Conservation (phyloP, 2,888 invertebrate species). For the Sabatieria punctata region DNA sequence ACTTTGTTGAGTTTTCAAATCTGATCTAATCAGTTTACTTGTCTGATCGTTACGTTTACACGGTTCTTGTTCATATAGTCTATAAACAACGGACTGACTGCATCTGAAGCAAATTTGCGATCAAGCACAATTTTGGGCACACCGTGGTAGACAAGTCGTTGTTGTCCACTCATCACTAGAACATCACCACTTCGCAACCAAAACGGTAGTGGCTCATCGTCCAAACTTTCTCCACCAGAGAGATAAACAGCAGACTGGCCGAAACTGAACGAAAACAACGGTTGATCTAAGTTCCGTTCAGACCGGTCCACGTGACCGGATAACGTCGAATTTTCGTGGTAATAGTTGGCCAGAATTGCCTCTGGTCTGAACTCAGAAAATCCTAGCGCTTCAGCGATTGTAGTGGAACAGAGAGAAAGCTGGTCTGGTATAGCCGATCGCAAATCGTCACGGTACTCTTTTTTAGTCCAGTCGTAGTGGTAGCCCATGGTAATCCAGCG, state of each 20-base stretch:
- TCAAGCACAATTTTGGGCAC: slow-evolving; percentile 55
- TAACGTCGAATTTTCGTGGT: slow-evolving; percentile 74
- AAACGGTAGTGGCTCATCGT: slow-evolving; percentile 38
- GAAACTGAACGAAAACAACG: slow-evolving; percentile 78
- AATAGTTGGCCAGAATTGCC: slow-evolving; percentile 91
- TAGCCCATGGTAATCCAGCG: slow-evolving; percentile 92
- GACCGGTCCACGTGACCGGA: slow-evolving; percentile 85
- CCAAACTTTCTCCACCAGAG: slow-evolving; percentile 50
- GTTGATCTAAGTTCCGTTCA: slow-evolving; percentile 63
- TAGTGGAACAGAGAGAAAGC: slow-evolving; percentile 46
- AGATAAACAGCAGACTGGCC: slow-evolving; percentile 87
- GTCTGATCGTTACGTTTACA: slow-evolving; percentile 83
- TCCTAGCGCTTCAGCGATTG: slow-evolving; percentile 38
- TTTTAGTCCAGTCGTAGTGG: slow-evolving; percentile 94
- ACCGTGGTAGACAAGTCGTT: slow-evolving; percentile 75
- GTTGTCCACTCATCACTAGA: slow-evolving; percentile 66
- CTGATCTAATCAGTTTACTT: too few relatives aligned
- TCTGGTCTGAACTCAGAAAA: slow-evolving; percentile 50
- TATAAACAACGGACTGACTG: slow-evolving; percentile 33
- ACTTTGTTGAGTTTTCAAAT: too few relatives aligned
- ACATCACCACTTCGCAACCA: slow-evolving; percentile 74
- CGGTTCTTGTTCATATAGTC: slow-evolving; percentile 52
- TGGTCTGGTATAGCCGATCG: slow-evolving; percentile 51
- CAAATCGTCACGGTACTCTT: slow-evolving; percentile 42
- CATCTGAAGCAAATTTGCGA: slow-evolving; percentile 35